phyloP scores from a whole-genome alignment of 2,113 vertebrate genomes.

The Pituophis catenifer region DNA sequence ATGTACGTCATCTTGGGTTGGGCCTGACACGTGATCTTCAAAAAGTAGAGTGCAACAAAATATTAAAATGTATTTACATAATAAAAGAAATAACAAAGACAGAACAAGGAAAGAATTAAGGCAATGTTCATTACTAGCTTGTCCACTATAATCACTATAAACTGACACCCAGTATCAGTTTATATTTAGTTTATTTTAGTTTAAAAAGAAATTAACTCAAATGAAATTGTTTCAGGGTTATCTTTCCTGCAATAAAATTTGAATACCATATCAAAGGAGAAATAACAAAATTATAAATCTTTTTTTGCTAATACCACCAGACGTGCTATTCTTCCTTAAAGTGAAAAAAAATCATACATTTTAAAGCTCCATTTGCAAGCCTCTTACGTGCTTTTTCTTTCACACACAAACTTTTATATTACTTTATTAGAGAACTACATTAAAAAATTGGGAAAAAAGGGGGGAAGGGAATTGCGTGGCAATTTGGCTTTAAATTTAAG shows the following conservation, averaged over 20 bases:
- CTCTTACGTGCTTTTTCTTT: background rate
- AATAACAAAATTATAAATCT: background rate
- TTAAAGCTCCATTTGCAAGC: background rate
- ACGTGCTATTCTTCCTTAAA: background rate
- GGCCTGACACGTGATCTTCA: conserved; percentile 33
- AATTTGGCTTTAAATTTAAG: background rate
- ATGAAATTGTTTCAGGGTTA: background rate
- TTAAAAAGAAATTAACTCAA: background rate
- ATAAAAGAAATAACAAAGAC: conserved; percentile 31
- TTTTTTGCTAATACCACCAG: background rate
- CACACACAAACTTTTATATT: background rate
- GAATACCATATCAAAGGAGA: background rate
- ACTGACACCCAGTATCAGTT: background rate
- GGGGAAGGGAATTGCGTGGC: background rate
- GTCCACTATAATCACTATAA: background rate
- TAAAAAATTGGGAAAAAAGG: background rate
- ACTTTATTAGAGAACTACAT: background rate
- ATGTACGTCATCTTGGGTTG: too few relatives aligned
- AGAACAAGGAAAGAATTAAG: conserved; percentile 42
- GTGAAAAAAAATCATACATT: background rate
- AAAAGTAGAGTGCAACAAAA: conserved; percentile 45
- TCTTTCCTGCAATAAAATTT: background rate
- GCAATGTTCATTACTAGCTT: background rate
- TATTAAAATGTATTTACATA: conserved; percentile 36
- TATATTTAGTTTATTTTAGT: background rate